These are phyloP conservation scores for Drosophila littoralis DNA, from an alignment of 1,140 invertebrate species.

Conservation along the genomic window DNA sequence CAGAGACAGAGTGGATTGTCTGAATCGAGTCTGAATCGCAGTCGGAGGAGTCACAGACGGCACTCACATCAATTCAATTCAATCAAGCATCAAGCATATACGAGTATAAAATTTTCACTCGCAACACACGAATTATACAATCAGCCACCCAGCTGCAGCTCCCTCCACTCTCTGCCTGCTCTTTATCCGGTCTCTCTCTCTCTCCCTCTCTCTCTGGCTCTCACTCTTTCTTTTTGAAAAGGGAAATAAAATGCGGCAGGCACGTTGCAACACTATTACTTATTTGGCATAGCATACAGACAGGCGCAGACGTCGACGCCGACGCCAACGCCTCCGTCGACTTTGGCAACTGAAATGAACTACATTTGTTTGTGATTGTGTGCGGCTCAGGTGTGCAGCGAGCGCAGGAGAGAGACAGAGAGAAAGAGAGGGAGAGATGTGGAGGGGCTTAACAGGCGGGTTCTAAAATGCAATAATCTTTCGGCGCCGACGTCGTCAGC, in stretches of 20 bases:
- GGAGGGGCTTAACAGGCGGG: slow-evolving; percentile 14
- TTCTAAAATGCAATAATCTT: slow-evolving; percentile 81
- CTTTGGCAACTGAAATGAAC: slow-evolving; percentile 69
- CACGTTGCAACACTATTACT: slow-evolving; percentile 83
- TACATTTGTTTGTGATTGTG: slow-evolving; percentile 79
- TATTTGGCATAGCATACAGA: slow-evolving; percentile 72
- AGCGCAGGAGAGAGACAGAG: slow-evolving; percentile 1
- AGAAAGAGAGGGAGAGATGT: not conserved
- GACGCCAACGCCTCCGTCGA: slow-evolving; percentile 36
- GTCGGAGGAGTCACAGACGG: slow-evolving; percentile 37
- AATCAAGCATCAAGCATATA: slow-evolving; percentile 82
- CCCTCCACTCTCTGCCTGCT: not conserved
- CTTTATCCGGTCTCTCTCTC: not conserved
- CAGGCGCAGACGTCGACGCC: slow-evolving; percentile 51
- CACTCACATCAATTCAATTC: slow-evolving; percentile 80
- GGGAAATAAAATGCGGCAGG: slow-evolving; percentile 83
- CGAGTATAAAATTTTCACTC: slow-evolving; percentile 70
- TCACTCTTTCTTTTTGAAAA: slow-evolving; percentile 11
- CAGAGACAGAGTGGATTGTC: slow-evolving; percentile 23
- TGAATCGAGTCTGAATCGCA: slow-evolving; percentile 28
- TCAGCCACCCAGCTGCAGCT: slow-evolving; percentile 34
- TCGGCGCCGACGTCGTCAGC: slow-evolving; percentile 81
- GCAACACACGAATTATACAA: slow-evolving; percentile 79
- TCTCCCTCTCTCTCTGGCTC: not conserved
- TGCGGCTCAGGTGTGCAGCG: slow-evolving; percentile 33